Evolutionary conservation across 1,140 invertebrate genomes (phyloP).

Genomic region (Bombus breviceps): DNA sequence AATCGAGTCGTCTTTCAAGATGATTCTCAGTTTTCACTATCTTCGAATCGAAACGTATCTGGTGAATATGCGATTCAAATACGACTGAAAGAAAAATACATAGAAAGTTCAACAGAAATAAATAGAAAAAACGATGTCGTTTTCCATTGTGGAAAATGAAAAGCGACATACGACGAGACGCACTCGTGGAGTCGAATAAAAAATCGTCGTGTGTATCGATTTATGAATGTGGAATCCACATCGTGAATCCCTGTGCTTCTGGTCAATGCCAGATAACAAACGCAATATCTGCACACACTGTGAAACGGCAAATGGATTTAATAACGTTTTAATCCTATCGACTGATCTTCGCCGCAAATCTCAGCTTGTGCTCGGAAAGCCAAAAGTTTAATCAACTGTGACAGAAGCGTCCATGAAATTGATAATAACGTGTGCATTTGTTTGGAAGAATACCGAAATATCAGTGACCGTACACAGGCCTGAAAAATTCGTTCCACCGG

Average conservation of each 20-base stretch:
- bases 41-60: not conserved
- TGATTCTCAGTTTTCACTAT: not conserved
- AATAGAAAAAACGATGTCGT: not conserved
- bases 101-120: not conserved
- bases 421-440: conserved; percentile 40
- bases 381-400: conserved; percentile 44
- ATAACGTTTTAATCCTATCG: conserved; percentile 51
- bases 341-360: not conserved
- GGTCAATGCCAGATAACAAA: conserved; percentile 34
- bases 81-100: not conserved
- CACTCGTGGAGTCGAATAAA: not conserved
- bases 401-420: conserved; percentile 30
- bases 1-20: not conserved
- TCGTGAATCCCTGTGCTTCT: conserved; percentile 9
- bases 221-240: too few species aligned
- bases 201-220: not conserved
- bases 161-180: not conserved
- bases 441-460: conserved; percentile 35
- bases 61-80: not conserved
- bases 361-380: not conserved
- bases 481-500: conserved; percentile 5
- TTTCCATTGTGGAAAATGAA: not conserved
- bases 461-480: conserved; percentile 10
- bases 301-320: conserved; percentile 51
- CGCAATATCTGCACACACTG: conserved; percentile 27